Evolutionary conservation across 2,113 vertebrate species (phyloP).

Genomic region (Myiagra hebetior): DNA sequence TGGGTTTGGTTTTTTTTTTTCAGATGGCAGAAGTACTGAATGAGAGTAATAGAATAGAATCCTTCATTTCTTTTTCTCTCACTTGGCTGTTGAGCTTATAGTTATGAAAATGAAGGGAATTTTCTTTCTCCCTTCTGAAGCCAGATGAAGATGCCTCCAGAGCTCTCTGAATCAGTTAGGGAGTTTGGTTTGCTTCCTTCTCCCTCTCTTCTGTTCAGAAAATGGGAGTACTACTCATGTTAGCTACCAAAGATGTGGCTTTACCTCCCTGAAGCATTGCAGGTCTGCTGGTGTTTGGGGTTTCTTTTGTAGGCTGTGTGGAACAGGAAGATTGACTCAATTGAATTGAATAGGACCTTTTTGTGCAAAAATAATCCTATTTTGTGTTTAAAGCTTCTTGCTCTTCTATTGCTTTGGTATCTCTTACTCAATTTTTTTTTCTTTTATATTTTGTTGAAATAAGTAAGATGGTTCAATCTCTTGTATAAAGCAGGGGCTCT

Average conservation of each 20-base stretch:
- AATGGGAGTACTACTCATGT: neutral
- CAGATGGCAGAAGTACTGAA: neutral
- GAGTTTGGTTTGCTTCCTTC: neutral
- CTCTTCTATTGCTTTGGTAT: neutral
- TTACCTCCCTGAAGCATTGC: neutral
- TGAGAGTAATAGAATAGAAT: neutral
- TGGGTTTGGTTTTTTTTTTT: neutral
- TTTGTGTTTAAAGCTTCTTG: conserved; percentile 26
- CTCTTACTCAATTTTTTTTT: neutral
- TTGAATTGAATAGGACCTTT: neutral
- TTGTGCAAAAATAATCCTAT: conserved; percentile 19
- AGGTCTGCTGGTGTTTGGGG: neutral
- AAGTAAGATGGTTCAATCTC: neutral
- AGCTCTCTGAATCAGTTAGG: neutral
- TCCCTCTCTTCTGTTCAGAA: neutral
- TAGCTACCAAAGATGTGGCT: neutral
- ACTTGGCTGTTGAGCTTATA: neutral
- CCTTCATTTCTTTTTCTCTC: neutral
- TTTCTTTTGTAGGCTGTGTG: neutral
- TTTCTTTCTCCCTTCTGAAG: neutral
- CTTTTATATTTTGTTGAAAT: neutral
- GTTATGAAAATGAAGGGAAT: neutral
- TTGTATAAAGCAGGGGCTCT: neutral
- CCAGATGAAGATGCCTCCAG: neutral
- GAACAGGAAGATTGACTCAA: neutral